phyloP scores from a whole-genome alignment of 2,113 vertebrate genomes.

The Phycodurus eques region DNA sequence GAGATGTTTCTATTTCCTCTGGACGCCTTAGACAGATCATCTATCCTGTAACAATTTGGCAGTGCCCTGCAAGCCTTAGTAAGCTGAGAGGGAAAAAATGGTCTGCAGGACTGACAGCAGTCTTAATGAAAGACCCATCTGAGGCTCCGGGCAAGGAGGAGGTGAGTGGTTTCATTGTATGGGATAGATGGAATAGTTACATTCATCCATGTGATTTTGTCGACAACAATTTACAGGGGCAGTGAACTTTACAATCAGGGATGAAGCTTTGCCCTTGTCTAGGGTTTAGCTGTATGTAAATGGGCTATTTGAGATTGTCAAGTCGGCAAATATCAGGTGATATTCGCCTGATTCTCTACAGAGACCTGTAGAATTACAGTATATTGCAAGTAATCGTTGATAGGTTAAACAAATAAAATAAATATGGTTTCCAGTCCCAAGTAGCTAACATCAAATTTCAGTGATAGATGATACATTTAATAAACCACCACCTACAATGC shows the following conservation, averaged over 20 bases:
- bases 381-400: neutral
- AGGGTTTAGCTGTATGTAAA: constrained; percentile 23
- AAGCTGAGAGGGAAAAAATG: constrained; percentile 40
- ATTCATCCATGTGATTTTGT: constrained; percentile 43
- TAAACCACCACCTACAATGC: constrained; percentile 32
- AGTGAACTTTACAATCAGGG: constrained; percentile 43
- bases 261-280: constrained; percentile 18
- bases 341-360: neutral
- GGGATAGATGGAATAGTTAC: constrained; percentile 53
- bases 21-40: constrained; percentile 72
- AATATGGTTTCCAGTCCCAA: neutral
- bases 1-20: constrained; percentile 74
- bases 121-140: constrained; percentile 72
- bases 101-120: constrained; percentile 62
- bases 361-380: neutral
- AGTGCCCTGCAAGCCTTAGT: constrained; percentile 57
- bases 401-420: constrained; percentile 1
- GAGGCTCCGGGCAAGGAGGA: constrained; percentile 47
- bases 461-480: neutral
- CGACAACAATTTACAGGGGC: constrained; percentile 32
- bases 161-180: constrained; percentile 38
- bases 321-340: neutral
- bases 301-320: constrained; percentile 14
- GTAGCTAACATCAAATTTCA: constrained; percentile 12
- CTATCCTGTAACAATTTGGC: constrained; percentile 77